Base-by-base conservation (phyloP, 1,140 invertebrate genomes). In the Dreissena rostriformis region DNA sequence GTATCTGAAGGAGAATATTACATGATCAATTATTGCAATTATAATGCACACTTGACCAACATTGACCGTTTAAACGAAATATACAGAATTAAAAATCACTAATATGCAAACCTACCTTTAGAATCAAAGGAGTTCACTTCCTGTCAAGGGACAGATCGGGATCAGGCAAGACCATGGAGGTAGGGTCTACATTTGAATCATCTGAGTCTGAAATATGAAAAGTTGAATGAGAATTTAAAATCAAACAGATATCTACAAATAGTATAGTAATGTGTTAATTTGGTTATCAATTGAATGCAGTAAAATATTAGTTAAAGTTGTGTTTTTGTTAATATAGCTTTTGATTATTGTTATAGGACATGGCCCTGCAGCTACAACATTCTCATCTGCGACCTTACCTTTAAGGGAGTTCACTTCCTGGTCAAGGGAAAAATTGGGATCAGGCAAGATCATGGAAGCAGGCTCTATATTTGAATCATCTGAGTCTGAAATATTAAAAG, bases 1-100 rank as follows among this genome's bases (percentile, higher is more conserved):
- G 65, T 67, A 67, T 67, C 65, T 67, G 65, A 67, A 67, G 65
- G 65, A 67, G 10, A 67, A 67, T 67, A 57, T 67, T 67, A 67
- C 24, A 67, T 67, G 12, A 14, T 14, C 22, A 19, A 67, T 15
- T 15, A 67, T 15, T 67, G 65, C 65, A 14, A 67, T 24, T 67
- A 24, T 15, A 15, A 24, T 15, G 14, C 11, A 15, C 14, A 67
- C 14, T 67, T 15, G 14, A 67, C 24, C 14, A 12, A 67, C 14
- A 67, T 26, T 67, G 65, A 14, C 24, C 24, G 14, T 15, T 67
- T 24, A n/a, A 67, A 67, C 14, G 14, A 67, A 14, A 15, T 67
- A 15, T 67, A 67, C 26, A 67, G 11, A 14, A 67, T 15, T 12
- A 57, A 24, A 67, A 12, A n/a, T n/a, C n/a, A 67, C 26, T 67